These are phyloP conservation scores for Haliclystus octoradiatus DNA, from an alignment of 30 jellyfish, hydroid and myxozoan genomes.

Conservation along the genomic window DNA sequence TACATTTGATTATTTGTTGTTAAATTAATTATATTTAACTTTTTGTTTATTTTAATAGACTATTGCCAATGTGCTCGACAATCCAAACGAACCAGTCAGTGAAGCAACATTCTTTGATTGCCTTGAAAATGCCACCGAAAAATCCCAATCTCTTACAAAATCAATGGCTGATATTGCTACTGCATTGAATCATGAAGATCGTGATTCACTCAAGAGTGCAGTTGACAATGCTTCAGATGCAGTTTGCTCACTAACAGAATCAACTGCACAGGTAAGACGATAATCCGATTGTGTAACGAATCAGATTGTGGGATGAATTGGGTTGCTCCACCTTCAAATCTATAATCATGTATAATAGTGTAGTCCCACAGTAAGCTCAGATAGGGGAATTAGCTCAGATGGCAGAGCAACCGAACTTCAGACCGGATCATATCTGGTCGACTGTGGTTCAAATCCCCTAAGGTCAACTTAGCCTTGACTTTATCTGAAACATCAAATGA, in stretches of 20 bases:
- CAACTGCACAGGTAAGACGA: slow-evolving; percentile 94
- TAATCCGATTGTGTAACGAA: too few species aligned
- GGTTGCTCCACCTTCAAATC: too few species aligned
- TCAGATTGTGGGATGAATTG: too few species aligned
- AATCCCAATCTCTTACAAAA: slow-evolving; percentile 72
- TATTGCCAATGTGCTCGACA: slow-evolving; percentile 71
- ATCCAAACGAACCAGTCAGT: slow-evolving; percentile 88
- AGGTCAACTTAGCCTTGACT: too few species aligned
- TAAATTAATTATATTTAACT: neutral
- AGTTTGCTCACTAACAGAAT: slow-evolving; percentile 89
- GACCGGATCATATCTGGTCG: too few species aligned
- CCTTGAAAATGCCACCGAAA: slow-evolving; percentile 84
- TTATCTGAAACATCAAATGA: too few species aligned
- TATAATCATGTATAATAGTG: too few species aligned
- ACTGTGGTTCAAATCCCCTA: too few species aligned
- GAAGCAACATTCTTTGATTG: slow-evolving; percentile 94
- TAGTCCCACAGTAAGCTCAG: too few species aligned
- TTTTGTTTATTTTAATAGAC: slow-evolving; percentile 18
- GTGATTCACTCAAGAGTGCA: slow-evolving; percentile 66
- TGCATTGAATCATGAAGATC: slow-evolving; percentile 78
- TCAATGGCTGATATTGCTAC: slow-evolving; percentile 74
- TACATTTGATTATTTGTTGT: too few species aligned
- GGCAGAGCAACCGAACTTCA: too few species aligned
- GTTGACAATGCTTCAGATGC: slow-evolving; percentile 91
- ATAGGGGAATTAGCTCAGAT: too few species aligned